Evolutionary conservation across 1,140 invertebrate species (phyloP).

Genomic region (Heliconius nattereri): DNA sequence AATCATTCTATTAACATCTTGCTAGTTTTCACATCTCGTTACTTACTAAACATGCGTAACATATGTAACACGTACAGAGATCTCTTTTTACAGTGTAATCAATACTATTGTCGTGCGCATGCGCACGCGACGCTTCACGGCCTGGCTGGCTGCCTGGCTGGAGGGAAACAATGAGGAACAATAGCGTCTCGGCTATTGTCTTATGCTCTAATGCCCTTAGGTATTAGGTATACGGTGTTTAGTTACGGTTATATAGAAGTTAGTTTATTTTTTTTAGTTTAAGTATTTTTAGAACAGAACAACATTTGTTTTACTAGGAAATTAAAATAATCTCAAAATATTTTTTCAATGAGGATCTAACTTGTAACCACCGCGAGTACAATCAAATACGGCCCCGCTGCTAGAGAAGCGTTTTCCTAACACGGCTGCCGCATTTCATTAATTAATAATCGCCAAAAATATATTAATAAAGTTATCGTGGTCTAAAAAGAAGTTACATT

Average conservation of each 20-base stretch:
- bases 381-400: too few species aligned
- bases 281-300: too few species aligned
- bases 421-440: too few species aligned
- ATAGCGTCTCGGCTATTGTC: constrained; percentile 4
- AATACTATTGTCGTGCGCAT: constrained; percentile 9
- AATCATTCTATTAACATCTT: background rate
- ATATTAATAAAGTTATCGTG: too few species aligned
- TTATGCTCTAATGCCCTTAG: constrained; percentile 12
- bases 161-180: constrained; percentile 3
- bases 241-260: background rate
- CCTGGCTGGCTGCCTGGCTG: background rate
- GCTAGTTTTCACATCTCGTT: constrained; percentile 1
- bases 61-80: constrained; percentile 2
- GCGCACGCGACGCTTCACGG: constrained; percentile 14
- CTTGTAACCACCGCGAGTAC: too few species aligned
- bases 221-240: constrained; percentile 11
- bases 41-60: background rate
- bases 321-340: too few species aligned
- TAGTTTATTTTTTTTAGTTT: background rate
- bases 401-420: too few species aligned
- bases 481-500: too few species aligned
- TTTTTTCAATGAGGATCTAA: too few species aligned
- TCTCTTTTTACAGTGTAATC: constrained; percentile 11
- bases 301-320: too few species aligned
- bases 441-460: too few species aligned